Base-by-base conservation (phyloP, 1,140 invertebrate genomes). In the Neocloeon triangulifer region DNA sequence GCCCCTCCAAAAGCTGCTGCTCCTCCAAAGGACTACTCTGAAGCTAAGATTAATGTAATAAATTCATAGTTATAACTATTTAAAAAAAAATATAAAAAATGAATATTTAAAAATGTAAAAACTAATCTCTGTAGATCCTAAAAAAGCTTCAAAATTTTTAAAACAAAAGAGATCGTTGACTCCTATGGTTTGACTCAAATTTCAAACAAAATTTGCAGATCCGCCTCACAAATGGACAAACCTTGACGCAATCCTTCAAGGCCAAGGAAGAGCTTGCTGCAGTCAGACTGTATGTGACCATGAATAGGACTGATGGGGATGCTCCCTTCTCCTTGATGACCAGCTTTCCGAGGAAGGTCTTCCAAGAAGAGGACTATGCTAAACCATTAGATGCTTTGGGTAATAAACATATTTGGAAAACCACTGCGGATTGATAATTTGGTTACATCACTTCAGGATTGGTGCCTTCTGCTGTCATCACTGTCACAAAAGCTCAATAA, bases 201-300 rank as follows among this genome's bases (percentile, higher is more conserved):
- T n/a, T n/a, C n/a, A n/a, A n/a, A n/a, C n/a, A n/a, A 2, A 64
- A 66, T 51, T 50, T 64, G 46, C 52, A 78, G 64, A 52, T 80
- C 48, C 55, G 68, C 9, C 45, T 64, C 3, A 53, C 57, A 8
- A 55, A 57, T 51, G 81, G 82, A 14, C 52, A 64, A 35, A 59
- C 66, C 1, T 44, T 88, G 5, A 68, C 61, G 1, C 72, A 85
- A 48, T 71, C 60, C 19, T 88, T 88, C 50, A 72, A 73, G 23
- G 68, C 72, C 12, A 85, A 86, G 46, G 88, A 94, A 49, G 72
- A 78, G 37, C 55, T 95, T 5, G 78, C 84, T 9, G 81, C 84
- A 14, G 86, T 95, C 14, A 65, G 81, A 48, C 53, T 88, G 14
- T 84, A 66, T 53, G 53, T 89, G 32, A 65, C 82, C 58, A 64